Conservation (phyloP, 1,140 invertebrate species). For the Panulirus ornatus region DNA sequence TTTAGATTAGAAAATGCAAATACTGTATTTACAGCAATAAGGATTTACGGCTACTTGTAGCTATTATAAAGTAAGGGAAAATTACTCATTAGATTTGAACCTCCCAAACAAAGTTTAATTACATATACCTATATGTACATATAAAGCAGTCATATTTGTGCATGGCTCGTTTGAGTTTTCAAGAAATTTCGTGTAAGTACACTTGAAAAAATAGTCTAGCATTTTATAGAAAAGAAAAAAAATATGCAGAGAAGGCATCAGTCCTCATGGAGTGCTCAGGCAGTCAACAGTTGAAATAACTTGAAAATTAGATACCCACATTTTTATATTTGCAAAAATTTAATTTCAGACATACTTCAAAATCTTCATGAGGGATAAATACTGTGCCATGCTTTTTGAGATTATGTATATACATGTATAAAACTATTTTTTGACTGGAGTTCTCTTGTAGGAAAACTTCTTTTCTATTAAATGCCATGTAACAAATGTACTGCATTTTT, state of each 20-base stretch:
- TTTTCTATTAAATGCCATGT: neutral
- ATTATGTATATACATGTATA: neutral
- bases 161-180: neutral
- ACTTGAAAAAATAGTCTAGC: neutral
- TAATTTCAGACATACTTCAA: neutral
- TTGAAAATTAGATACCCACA: neutral
- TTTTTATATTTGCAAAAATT: neutral
- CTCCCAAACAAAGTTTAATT: neutral
- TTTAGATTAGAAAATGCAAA: neutral
- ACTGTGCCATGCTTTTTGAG: neutral
- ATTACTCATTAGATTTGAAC: neutral
- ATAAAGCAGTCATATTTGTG: neutral
- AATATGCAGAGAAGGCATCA: neutral
- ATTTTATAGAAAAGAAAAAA: neutral
- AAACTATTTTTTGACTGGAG: neutral
- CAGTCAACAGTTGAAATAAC: neutral
- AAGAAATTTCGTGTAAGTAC: neutral
- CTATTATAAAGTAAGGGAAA: neutral
- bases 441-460: neutral
- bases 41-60: no score
- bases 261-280: neutral
- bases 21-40: no score
- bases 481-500: neutral
- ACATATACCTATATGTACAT: neutral
- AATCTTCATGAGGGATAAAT: neutral